Conservation (phyloP, 1,140 invertebrate species). For the Homarus americanus region DNA sequence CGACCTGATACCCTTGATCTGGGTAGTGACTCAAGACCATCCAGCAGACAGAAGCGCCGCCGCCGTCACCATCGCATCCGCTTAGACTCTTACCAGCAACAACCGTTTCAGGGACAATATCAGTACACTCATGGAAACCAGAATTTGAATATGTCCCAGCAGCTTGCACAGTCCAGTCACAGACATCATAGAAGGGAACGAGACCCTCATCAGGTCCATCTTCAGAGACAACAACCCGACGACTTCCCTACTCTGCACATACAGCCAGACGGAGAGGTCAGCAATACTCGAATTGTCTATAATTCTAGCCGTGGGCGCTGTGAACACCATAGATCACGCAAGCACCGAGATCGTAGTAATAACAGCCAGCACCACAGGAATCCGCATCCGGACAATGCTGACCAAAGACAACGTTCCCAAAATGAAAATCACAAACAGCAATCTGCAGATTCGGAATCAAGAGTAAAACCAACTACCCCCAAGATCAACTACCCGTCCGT, state of each 20-base stretch:
- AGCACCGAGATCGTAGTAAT: constrained; percentile 34
- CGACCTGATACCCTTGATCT: constrained; percentile 71
- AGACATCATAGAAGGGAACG: constrained; percentile 38
- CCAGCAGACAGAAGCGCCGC: constrained; percentile 62
- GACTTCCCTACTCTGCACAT: constrained; percentile 33
- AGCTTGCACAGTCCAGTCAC: constrained; percentile 35
- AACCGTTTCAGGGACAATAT: constrained; percentile 25
- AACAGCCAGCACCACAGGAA: background rate
- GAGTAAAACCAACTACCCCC: constrained; percentile 18
- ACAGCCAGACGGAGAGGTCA: constrained; percentile 33
- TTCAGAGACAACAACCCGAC: constrained; percentile 18
- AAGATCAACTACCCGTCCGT: constrained; percentile 85
- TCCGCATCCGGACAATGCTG: background rate
- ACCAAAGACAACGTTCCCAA: background rate
- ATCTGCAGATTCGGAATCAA: constrained; percentile 11
- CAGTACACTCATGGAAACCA: constrained; percentile 43
- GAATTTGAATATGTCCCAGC: constrained; percentile 15
- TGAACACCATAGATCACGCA: constrained; percentile 53
- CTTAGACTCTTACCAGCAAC: constrained; percentile 29
- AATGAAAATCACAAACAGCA: constrained; percentile 19
- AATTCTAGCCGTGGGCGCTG: constrained; percentile 40
- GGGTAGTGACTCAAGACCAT: constrained; percentile 48
- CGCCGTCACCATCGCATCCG: constrained; percentile 44
- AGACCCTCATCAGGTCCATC: constrained; percentile 20
- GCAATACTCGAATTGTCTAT: constrained; percentile 41